phyloP scores from a whole-genome alignment of 2,113 vertebrate species.

The Taxidea taxus region DNA sequence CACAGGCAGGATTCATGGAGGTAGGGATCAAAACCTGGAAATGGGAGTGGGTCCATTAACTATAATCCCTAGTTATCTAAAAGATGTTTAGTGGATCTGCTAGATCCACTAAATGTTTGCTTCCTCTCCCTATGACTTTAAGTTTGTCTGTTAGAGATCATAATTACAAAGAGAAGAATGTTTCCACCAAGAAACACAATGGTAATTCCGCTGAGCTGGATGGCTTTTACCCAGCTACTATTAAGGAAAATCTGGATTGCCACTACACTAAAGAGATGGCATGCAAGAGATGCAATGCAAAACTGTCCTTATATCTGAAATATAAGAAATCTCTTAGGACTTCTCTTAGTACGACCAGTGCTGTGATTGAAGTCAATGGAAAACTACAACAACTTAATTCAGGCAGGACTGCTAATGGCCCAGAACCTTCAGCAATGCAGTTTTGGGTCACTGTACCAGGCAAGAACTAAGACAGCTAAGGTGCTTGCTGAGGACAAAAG shows the following conservation, averaged over 20 bases:
- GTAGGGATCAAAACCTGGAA: neutral
- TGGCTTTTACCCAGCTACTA: neutral
- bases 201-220: neutral
- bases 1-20: neutral
- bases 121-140: neutral
- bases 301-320: neutral
- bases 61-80: neutral
- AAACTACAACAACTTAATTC: neutral
- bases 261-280: neutral
- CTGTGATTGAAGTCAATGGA: neutral
- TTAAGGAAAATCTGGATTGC: neutral
- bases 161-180: neutral
- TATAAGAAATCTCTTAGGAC: neutral
- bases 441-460: neutral
- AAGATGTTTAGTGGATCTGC: neutral
- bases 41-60: neutral
- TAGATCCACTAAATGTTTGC: neutral
- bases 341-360: neutral
- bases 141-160: neutral
- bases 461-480: neutral
- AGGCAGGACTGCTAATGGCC: neutral
- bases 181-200: neutral
- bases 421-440: constrained; percentile 1
- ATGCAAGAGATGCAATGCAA: too few species aligned
- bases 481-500: neutral